These are phyloP conservation scores for Rhizoglyphus robini DNA, from an alignment of 1,140 invertebrate genomes.

Conservation along the genomic window DNA sequence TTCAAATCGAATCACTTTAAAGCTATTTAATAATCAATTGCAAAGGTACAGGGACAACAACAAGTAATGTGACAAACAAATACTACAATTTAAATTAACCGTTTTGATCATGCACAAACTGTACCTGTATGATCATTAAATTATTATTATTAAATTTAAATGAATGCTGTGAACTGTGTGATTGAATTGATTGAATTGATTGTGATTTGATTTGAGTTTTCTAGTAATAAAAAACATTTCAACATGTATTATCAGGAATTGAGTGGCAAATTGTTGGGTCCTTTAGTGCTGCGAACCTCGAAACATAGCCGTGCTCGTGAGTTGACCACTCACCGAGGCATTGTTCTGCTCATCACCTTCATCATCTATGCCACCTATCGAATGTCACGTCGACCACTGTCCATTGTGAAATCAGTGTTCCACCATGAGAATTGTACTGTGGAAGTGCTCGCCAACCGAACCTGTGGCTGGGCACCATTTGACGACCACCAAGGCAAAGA, in stretches of 20 bases:
- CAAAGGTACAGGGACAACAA: no score
- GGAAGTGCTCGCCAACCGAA: slow-evolving; percentile 29
- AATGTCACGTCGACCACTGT: background rate
- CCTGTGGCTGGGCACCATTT: slow-evolving; percentile 79
- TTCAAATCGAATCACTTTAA: no score
- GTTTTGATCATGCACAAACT: no score
- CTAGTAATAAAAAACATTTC: no score
- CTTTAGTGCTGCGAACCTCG: background rate
- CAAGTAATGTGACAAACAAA: no score
- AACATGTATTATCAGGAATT: background rate
- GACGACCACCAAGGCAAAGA: slow-evolving; percentile 58
- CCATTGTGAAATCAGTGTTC: background rate
- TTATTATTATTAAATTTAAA: no score
- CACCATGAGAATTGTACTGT: background rate
- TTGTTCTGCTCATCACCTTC: background rate
- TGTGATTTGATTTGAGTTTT: no score
- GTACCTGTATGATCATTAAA: no score
- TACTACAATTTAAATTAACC: no score
- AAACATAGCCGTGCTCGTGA: background rate
- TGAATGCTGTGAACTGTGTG: no score
- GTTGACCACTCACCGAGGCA: background rate
- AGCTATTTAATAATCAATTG: no score
- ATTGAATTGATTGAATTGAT: no score
- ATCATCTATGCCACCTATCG: background rate
- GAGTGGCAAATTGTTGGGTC: background rate